These are phyloP conservation scores for Podabrus alpinus DNA, from an alignment of 2,888 invertebrate genomes.

Conservation along the genomic window DNA sequence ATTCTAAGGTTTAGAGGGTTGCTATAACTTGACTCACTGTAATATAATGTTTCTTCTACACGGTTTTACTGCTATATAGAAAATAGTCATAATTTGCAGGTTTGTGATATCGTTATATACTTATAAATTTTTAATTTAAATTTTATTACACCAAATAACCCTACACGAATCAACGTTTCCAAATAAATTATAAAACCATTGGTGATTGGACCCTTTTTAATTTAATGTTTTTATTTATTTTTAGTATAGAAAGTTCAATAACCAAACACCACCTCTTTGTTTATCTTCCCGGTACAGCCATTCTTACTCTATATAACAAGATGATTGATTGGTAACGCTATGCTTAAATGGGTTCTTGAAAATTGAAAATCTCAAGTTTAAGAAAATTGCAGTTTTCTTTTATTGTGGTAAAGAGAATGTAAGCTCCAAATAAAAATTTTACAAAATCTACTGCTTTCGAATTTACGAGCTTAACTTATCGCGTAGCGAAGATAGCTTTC, in stretches of 20 bases:
- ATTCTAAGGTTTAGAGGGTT: slow-evolving; percentile 7
- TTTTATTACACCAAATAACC: neutral
- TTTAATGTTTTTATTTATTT: neutral
- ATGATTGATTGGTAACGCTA: neutral
- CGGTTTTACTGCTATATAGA: neutral
- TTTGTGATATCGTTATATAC: neutral
- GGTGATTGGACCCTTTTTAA: too few species aligned
- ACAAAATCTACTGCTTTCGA: neutral
- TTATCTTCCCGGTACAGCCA: neutral
- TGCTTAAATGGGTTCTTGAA: neutral
- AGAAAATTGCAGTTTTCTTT: neutral
- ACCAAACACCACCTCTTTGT: neutral
- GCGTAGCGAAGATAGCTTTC: too few species aligned
- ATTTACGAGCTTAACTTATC: neutral
- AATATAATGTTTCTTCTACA: neutral
- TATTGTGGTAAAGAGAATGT: neutral
- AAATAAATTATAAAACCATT: neutral
- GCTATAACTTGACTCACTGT: neutral
- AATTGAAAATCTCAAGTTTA: neutral
- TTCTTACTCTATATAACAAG: neutral
- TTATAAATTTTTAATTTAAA: neutral
- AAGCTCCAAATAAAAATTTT: neutral
- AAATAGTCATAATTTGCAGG: neutral
- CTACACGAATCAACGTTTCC: neutral
- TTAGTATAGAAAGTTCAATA: neutral